Percentiles rank a stretch among this genome's conserved stretches.
Evolutionary conservation across 2,797 vertebrate species (phyloP).

Genomic region (Lacerta bilineata): DNA sequence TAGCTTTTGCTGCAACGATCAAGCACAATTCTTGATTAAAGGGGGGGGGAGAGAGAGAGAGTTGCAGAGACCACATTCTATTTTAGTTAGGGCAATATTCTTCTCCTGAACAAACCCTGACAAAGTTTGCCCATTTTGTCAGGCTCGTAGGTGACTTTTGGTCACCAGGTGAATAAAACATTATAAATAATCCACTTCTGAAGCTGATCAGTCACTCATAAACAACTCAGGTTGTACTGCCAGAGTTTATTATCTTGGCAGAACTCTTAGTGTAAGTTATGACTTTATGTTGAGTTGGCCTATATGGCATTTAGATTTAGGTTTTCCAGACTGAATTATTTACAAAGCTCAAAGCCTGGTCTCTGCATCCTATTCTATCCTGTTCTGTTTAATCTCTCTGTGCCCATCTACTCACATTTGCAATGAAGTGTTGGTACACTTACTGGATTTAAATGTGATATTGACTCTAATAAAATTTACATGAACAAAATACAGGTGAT

Average conservation of each 20-base stretch:
- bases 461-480: constrained; percentile 53
- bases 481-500: constrained; percentile 12
- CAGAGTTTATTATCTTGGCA: constrained; percentile 27
- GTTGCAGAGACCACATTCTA: neutral
- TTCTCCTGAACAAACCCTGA: constrained; percentile 36
- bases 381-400: constrained; percentile 10
- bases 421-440: neutral
- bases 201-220: neutral
- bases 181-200: constrained; percentile 43
- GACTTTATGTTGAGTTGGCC: constrained; percentile 39
- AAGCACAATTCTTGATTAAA: neutral
- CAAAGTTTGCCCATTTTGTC: constrained; percentile 39
- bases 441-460: constrained; percentile 17
- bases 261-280: neutral
- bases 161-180: constrained; percentile 16
- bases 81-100: constrained; percentile 11
- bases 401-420: constrained; percentile 6
- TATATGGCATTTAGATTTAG: constrained; percentile 47
- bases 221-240: constrained; percentile 22
- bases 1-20: neutral
- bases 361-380: neutral
- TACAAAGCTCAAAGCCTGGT: constrained; percentile 33
- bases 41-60: neutral
- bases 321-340: constrained; percentile 14
- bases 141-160: constrained; percentile 14